These are phyloP conservation scores for Venusia cambrica DNA, from an alignment of 2,888 invertebrate genomes.

Conservation along the genomic window DNA sequence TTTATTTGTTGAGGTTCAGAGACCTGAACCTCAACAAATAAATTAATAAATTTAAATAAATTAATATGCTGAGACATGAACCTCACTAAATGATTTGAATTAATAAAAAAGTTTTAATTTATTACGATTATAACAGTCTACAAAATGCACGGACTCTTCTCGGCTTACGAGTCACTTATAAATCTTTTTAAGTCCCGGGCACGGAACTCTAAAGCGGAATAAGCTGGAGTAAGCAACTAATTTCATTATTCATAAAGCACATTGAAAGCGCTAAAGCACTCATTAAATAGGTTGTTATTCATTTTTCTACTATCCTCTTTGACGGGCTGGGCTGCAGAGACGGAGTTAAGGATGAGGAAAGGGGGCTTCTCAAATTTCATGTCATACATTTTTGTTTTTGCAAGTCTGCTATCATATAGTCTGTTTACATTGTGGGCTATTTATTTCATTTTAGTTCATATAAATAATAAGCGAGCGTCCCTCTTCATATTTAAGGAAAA, in stretches of 20 bases:
- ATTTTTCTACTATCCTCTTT: conserved; percentile 72
- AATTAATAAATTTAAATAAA: no score
- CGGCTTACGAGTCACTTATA: conserved; percentile 67
- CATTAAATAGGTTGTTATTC: conserved; percentile 73
- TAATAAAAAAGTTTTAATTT: conserved; percentile 30
- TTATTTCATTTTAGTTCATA: no score
- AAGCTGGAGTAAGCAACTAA: conserved; percentile 77
- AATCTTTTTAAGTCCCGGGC: conserved; percentile 67
- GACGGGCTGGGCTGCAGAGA: conserved; percentile 56
- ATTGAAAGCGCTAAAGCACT: conserved; percentile 79
- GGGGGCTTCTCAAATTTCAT: not conserved
- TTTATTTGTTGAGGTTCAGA: no score
- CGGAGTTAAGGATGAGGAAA: conserved; percentile 4
- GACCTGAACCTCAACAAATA: no score
- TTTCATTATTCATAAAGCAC: conserved; percentile 80
- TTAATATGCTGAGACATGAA: no score
- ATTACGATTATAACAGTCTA: conserved; percentile 46
- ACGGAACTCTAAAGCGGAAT: conserved; percentile 72
- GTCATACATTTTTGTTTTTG: no score
- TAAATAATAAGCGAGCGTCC: no score
- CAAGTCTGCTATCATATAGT: no score
- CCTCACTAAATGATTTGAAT: no score
- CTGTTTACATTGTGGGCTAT: no score
- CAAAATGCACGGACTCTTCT: conserved; percentile 50
- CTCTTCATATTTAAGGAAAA: no score